Evolutionary conservation across 2,113 vertebrate genomes (phyloP), one percentile per base, ranked within the genome.

Genomic region (Nettapus auritus): DNA sequence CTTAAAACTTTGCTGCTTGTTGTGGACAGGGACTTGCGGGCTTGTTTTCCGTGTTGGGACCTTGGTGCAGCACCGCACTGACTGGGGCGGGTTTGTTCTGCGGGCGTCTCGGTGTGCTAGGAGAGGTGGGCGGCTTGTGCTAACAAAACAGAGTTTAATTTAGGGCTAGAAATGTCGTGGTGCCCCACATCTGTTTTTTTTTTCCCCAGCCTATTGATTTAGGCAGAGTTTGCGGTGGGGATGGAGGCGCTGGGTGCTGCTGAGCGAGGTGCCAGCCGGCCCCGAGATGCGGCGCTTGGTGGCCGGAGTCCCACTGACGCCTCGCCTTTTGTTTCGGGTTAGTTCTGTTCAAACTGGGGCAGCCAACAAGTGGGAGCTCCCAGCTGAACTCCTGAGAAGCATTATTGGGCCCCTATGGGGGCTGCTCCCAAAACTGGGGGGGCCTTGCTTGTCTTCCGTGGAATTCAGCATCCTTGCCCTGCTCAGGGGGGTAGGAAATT

Each of bases 11-110:
- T 0, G 4, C 46, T 17, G 56, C 6, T n/a, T 64, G 70, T 62
- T 4, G 1, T 2, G 34, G 50, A 8, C 8, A 4, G 0, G 1
- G 25, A 9, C n/a, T 64, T 9, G 33, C 1, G 25, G 70, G 56
- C 42, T 38, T 33, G n/a, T 67, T 74, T 62, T 48, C n/a, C 5
- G 0, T 29, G 48, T 10, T 29, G 2, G 1, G 33, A 23, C 19
- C 13, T 34, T 0, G 0, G 25, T 40, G 31, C 26, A 3, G 5
- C 19, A 3, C 8, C 22, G 52, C 34, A 1, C 31, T 46, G 22
- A 28, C 12, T 22, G 2, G 15, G 9, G 23, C 25, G 75, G 36
- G 1, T 57, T 36, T 17, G 21, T 6, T 14, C 50, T 26, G 10
- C 16, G 13, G 33, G 57, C 8, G 1, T 48, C 74, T 42, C 0